Evolutionary conservation across 35 echinoderm and acorn worm species (phyloP).

Genomic region (Holothuria glaberrima): DNA sequence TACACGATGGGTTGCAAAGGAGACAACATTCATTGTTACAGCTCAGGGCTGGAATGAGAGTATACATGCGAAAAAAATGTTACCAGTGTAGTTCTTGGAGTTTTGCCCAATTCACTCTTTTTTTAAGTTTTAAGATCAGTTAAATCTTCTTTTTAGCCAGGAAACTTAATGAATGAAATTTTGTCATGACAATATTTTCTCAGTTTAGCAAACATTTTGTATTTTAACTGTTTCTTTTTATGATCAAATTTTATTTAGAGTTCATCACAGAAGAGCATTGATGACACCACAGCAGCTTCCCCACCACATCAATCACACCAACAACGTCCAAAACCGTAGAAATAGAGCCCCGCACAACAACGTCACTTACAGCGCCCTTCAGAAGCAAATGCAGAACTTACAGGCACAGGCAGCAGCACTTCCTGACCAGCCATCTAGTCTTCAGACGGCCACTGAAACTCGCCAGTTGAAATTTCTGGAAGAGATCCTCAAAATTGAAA

Average conservation of each 20-base stretch:
- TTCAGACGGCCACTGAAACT: not conserved
- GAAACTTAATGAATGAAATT: too few species aligned
- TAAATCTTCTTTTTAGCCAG: too few species aligned
- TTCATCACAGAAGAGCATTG: not conserved
- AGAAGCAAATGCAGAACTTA: not conserved
- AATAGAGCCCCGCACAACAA: not conserved
- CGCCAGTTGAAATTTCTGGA: conserved; percentile 20
- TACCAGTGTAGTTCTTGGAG: too few species aligned
- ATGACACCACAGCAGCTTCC: not conserved
- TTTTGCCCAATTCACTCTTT: too few species aligned
- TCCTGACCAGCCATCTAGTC: not conserved
- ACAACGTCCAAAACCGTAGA: not conserved
- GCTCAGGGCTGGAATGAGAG: too few species aligned
- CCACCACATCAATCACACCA: not conserved
- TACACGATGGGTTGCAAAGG: too few species aligned
- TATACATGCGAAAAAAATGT: too few species aligned
- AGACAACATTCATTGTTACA: too few species aligned
- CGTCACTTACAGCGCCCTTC: not conserved
- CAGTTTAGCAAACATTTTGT: too few species aligned
- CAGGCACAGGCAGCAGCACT: not conserved
- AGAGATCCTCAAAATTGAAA: conserved; percentile 11
- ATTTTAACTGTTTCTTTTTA: too few species aligned
- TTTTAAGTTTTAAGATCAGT: too few species aligned
- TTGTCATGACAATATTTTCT: too few species aligned
- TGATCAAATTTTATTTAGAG: not conserved